Conservation (phyloP, 2,888 invertebrate species). For the Imbricaverruca yamaguchii region DNA sequence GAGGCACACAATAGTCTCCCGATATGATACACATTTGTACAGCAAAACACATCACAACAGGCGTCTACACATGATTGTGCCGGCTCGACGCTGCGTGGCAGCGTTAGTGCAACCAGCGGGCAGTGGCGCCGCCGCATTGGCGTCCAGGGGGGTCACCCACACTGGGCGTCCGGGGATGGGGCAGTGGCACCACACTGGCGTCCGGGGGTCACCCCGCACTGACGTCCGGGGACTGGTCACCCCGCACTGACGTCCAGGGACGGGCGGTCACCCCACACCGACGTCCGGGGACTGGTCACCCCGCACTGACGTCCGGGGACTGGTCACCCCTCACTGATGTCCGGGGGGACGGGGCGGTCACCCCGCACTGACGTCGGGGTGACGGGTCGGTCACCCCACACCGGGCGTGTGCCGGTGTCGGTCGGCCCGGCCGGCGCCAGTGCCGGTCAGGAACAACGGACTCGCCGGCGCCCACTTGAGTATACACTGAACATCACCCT, state of each 20-base stretch:
- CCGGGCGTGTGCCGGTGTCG: not conserved
- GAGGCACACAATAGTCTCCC: not conserved
- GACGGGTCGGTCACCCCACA: not conserved
- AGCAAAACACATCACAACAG: not conserved
- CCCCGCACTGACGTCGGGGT: not conserved
- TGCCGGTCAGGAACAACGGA: no score
- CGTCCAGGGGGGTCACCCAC: not conserved
- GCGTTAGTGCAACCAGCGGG: not conserved
- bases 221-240: not conserved
- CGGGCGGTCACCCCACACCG: not conserved
- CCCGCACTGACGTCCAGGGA: not conserved
- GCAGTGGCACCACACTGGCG: not conserved
- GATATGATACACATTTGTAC: slow-evolving; percentile 16
- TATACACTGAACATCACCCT: not conserved
- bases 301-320: not conserved
- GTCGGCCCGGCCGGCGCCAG: not conserved
- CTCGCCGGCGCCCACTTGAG: not conserved
- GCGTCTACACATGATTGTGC: not conserved
- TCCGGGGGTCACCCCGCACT: not conserved
- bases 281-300: not conserved
- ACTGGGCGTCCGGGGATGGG: not conserved
- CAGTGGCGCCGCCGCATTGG: not conserved
- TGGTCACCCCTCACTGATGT: not conserved
- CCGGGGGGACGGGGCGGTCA: not conserved
- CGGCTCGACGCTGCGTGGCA: not conserved